Evolutionary conservation across 2,888 invertebrate genomes (phyloP), one percentile per base, ranked within the genome.

Genomic region (Phalera bucephala): DNA sequence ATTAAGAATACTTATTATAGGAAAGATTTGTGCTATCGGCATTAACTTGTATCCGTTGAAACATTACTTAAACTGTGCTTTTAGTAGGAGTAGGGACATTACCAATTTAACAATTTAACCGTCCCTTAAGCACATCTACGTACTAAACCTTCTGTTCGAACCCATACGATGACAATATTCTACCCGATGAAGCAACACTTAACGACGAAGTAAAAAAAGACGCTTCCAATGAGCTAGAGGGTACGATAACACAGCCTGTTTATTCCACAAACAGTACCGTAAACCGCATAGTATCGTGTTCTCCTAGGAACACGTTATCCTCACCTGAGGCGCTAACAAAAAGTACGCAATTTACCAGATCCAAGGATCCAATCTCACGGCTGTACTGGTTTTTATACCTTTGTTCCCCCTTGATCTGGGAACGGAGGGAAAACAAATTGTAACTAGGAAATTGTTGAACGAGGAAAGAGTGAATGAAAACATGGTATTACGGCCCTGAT

Each of bases 161-260:
- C 15, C 15, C 4, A 29, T 29, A 19, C 11, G 6, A 11, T 19
- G 11, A 7, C 19, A 17, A 28, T 17, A 29, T 19, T 19, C 10
- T 29, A 11, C 5, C 11, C 29, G 14, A 22, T 22, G 33, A 28
- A 36, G 35, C 51, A 59, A 59, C 52, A 55, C 50, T 52, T 23
- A 55, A 40, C n/a, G n/a, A n/a, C 43, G 35, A 31, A 36, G 35
- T 39, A 34, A 39, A 34, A n/a, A 26, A 40, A 27, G 29, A 35
- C 26, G 31, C 20, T 31, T 43, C 31, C 48, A 52, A 48, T 51
- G 58, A 56, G 43, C 43, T 30, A 50, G 34, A n/a, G 30, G 44
- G 30, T 28, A 41, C 40, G 60, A 56, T 60, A 59, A 49, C 58
- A 55, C 38, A 42, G 38, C 36, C 32, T 44, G 53, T 52, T 53